Base-by-base conservation (phyloP, 1,140 invertebrate genomes). In the Bombyx mandarina region DNA sequence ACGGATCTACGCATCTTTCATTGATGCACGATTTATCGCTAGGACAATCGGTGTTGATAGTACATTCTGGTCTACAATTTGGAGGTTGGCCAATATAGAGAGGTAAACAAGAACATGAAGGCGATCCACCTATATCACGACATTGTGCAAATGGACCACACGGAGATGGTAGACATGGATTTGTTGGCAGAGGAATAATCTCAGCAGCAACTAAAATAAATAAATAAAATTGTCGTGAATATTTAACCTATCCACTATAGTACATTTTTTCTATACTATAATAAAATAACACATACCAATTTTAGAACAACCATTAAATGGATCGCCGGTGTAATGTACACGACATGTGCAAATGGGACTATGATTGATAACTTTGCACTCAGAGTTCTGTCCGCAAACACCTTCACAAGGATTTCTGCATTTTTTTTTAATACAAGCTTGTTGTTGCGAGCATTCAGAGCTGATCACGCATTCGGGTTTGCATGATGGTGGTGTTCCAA, bases 101-200 rank as follows among this genome's bases (percentile, higher is more conserved):
- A 9, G 89, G 86, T 44, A 91, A 69, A 76, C 94, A 94, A n/a
- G 89, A 89, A 69, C 93, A 95, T 26, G 92, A 89, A 9, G 91
- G 92, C 35, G 88, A 80, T 54, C 89, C 89, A 60, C 91, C 90
- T 53, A 90, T 82, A 69, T 93, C 91, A 67, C 89, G 89, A 73
- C 94, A 95, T 64, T 91, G 71, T 42, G 93, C 92, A 80, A 94
- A 94, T 7, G 91, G 79, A 44, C 94, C 94, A 78, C 94, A 96
- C 6, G 93, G 93, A 22, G 91, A 92, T 26, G 92, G 91, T 18
- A 86, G 69, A 69, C 94, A 95, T 10, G 93, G 93, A 68, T 88
- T 75, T 56, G 71, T 69, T 44, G 80, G 69, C 44, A 79, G 75
- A 10, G 74, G 63, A 35, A 70, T 57, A 57, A 79, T 66, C 45